phyloP scores from a whole-genome alignment of 2,113 vertebrate species.

The Octodon degus region DNA sequence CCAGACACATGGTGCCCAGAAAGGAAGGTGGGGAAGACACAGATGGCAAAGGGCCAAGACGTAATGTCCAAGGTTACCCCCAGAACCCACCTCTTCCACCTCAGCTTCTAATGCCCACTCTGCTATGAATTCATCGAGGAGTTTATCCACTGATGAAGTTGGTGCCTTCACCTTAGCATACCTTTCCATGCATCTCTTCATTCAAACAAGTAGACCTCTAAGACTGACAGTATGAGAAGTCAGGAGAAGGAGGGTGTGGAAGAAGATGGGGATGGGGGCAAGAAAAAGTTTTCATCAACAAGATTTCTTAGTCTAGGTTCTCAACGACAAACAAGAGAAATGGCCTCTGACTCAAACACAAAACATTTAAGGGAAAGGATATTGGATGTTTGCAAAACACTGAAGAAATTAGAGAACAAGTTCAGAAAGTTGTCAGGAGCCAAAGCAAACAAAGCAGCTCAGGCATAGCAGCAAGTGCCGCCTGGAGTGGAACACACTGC shows the following conservation, averaged over 20 bases:
- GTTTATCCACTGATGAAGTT: background rate
- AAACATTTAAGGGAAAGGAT: background rate
- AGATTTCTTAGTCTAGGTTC: background rate
- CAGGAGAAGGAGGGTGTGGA: background rate
- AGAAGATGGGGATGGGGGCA: background rate
- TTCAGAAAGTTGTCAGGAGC: background rate
- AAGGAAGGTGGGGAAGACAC: background rate
- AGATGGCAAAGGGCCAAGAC: background rate
- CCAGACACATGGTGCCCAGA: background rate
- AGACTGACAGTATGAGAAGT: background rate
- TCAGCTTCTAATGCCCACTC: background rate
- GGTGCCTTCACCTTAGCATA: background rate
- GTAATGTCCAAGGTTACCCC: background rate
- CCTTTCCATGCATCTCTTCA: background rate
- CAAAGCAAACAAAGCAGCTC: background rate
- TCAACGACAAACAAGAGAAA: background rate
- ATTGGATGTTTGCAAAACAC: background rate
- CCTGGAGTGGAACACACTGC: background rate
- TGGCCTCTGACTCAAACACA: background rate
- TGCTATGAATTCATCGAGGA: background rate
- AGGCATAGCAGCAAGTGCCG: background rate
- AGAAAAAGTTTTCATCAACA: background rate
- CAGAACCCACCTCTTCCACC: background rate
- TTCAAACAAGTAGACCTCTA: background rate
- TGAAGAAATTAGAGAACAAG: background rate